Percentiles rank a stretch among this genome's conserved stretches.
Conservation (phyloP, 2,888 invertebrate species). For the Stegophylla sp. region DNA sequence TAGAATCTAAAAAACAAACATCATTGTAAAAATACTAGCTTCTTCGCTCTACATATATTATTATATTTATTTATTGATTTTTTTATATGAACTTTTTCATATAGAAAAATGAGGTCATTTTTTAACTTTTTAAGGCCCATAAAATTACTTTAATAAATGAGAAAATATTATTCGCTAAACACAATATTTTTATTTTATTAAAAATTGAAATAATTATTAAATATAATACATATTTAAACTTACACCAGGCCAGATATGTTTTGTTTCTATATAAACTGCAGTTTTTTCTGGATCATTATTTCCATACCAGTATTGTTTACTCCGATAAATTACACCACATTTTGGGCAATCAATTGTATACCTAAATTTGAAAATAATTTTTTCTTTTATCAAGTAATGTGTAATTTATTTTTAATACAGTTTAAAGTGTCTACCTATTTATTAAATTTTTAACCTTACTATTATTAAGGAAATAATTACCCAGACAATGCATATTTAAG, state of each 20-base stretch:
- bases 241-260: conserved; percentile 75
- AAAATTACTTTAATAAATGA: no score
- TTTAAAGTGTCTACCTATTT: not conserved
- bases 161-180: no score
- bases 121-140: no score
- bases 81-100: no score
- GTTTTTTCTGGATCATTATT: conserved; percentile 76
- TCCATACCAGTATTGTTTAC: conserved; percentile 82
- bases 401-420: not conserved
- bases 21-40: no score
- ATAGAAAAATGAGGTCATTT: no score
- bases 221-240: conserved; percentile 62
- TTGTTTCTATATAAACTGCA: conserved; percentile 73
- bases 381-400: not conserved
- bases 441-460: no score
- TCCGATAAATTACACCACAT: conserved; percentile 77
- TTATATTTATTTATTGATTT: no score
- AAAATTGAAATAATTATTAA: not conserved
- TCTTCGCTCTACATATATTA: no score
- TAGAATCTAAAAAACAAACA: no score
- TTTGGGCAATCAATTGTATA: conserved; percentile 77
- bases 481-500: conserved; percentile 80
- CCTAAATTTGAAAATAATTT: conserved; percentile 62
- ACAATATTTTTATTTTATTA: no score
- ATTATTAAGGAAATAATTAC: conserved; percentile 64